A percentile compares a stretch with the other conserved stretches of the same genome.
Conservation (phyloP, 1,140 invertebrate species). For the Calliphora vicina region DNA sequence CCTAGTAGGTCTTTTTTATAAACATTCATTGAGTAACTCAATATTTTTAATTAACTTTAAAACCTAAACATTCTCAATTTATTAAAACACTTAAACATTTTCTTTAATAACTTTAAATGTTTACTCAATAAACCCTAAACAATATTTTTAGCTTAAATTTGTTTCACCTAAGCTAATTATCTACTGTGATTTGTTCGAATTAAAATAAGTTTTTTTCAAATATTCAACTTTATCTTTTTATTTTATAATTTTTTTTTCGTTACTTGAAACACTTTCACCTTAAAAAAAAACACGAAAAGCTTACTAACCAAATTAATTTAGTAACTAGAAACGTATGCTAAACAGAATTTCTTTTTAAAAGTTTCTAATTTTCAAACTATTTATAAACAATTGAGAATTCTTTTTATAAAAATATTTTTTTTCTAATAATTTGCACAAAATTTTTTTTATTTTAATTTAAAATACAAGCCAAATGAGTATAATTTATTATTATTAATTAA, state of each 20-base stretch:
- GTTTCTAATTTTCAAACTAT: neutral
- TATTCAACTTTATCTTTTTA: neutral
- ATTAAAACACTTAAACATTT: too few species aligned
- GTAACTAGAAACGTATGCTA: neutral
- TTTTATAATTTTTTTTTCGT: neutral
- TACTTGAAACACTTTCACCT: too few species aligned
- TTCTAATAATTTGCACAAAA: neutral
- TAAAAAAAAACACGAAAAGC: too few species aligned
- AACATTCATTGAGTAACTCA: too few species aligned
- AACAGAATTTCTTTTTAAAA: neutral
- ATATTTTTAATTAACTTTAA: neutral
- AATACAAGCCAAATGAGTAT: neutral
- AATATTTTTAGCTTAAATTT: too few species aligned
- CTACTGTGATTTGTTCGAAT: neutral
- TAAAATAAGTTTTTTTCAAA: neutral
- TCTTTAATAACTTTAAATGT: too few species aligned
- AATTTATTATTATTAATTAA: neutral
- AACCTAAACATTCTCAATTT: neutral
- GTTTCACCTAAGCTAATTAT: too few species aligned
- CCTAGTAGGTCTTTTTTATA: too few species aligned
- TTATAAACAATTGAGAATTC: neutral
- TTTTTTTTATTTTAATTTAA: neutral
- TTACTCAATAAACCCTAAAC: too few species aligned
- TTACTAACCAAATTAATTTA: too few species aligned
- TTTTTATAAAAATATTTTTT: neutral